Evolutionary conservation across 2,888 invertebrate species (phyloP).

Genomic region (Syrista parreyssii): DNA sequence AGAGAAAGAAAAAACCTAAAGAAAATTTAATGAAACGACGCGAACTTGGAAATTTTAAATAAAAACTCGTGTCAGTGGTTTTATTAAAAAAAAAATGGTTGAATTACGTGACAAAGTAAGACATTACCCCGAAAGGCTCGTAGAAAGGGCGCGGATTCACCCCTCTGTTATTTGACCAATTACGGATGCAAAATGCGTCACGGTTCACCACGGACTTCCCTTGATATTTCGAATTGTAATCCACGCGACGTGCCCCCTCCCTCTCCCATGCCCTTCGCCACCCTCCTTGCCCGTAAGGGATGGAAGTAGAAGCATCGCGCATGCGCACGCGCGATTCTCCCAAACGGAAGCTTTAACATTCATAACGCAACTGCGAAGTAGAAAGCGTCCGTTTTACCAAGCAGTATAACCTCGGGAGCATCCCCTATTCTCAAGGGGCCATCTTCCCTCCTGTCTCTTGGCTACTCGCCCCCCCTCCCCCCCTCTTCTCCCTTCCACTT

Average conservation of each 20-base stretch:
- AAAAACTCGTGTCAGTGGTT: neutral
- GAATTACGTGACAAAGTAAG: neutral
- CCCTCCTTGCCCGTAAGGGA: too few species aligned
- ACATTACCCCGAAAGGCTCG: neutral
- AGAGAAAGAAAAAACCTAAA: too few species aligned
- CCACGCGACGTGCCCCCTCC: neutral
- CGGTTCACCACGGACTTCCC: too few species aligned
- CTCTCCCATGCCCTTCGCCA: too few species aligned
- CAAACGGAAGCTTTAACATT: neutral
- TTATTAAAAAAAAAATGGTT: neutral
- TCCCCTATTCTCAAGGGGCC: neutral
- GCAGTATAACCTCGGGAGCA: neutral
- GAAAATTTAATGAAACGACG: neutral
- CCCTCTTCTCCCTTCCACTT: neutral
- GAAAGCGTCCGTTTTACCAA: conserved; percentile 2
- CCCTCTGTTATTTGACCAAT: neutral
- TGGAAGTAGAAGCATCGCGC: too few species aligned
- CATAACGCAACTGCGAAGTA: neutral
- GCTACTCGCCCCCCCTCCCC: too few species aligned
- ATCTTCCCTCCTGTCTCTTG: neutral
- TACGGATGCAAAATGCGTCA: conserved; percentile 4
- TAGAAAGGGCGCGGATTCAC: neutral
- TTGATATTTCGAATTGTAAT: conserved; percentile 2
- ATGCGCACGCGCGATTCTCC: too few species aligned
- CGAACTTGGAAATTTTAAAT: neutral